These are phyloP conservation scores for Hyla sarda DNA, from an alignment of 2,113 vertebrate species.

Conservation along the genomic window DNA sequence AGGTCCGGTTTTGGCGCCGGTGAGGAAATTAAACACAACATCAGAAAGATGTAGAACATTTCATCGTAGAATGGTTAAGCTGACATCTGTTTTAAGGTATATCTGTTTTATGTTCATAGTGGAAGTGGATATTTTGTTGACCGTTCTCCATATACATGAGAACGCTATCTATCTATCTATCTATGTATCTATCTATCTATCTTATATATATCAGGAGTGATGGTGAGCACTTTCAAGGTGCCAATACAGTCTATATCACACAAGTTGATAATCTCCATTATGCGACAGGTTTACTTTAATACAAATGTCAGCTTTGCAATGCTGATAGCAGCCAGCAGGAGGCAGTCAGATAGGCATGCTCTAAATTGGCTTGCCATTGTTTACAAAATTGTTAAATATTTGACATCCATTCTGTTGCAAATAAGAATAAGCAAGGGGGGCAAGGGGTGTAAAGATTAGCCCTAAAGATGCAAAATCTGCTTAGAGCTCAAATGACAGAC, in stretches of 20 bases:
- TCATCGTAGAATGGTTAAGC: background rate
- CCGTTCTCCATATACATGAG: background rate
- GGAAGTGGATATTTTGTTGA: background rate
- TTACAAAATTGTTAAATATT: background rate
- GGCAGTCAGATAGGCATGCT: background rate
- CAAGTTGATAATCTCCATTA: background rate
- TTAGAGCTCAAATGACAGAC: constrained; percentile 6
- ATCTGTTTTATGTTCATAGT: background rate
- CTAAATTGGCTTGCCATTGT: background rate
- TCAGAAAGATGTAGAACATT: background rate
- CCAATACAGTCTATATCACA: background rate
- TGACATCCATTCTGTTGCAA: constrained; percentile 21
- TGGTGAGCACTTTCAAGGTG: background rate
- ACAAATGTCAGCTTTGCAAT: background rate
- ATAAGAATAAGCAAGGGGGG: background rate
- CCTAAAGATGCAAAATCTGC: constrained; percentile 48
- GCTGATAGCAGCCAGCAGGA: background rate
- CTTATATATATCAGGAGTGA: background rate
- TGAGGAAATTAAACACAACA: background rate
- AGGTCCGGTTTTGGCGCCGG: background rate
- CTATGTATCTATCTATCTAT: background rate
- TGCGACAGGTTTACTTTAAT: background rate
- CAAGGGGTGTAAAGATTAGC: constrained; percentile 21
- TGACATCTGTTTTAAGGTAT: too few species aligned
- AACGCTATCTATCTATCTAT: background rate